Base-by-base conservation (phyloP, 2,113 vertebrate species). In the Rhineura floridana region DNA sequence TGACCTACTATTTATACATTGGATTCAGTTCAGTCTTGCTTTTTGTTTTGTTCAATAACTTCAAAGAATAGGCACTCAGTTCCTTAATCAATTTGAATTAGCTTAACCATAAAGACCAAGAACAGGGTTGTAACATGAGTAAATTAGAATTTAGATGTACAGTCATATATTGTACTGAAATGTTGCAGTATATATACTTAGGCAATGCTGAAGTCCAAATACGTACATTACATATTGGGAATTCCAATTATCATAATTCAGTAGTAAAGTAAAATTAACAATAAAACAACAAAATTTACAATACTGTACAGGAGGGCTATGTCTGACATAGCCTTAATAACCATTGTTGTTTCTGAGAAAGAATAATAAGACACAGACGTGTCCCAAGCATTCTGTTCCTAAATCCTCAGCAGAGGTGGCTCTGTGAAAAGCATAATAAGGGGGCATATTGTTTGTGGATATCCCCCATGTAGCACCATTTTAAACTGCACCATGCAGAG, bases 1-100 rank as follows among this genome's bases (percentile, higher is more conserved):
- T 87, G 85, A 87, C 77, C 39, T 84, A 72, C 48, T 72, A 52
- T 84, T 72, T 81, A 87, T n/a, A 87, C 78, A 42, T 48, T 33
- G 65, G 33, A 23, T 69, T 67, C 48, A 13, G 65, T 30, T 86
- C 44, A 50, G 46, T 52, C n/a, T 52, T 87, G 46, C 46, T 87
- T 69, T 87, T 59, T 80, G 85, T 87, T 87, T 62, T 69, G 44
- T 23, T 69, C 77, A 81, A 44, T 81, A 59, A 55, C 36, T 81
- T 87, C 73, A 86, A 79, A 65, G 67, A 79, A 79, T 79, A 50
- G 73, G 23, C 75, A 44, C 46, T 80, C 44, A 81, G 63, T 80
- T 70, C 9, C n/a, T 80, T 81, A 80, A 81, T 81, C 44, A 46
- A 44, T 80, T 79, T 69, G 62, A 80, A 80, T 87, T 78, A 81